These are phyloP conservation scores for Drymodes brunneopygia DNA, from an alignment of 2,113 vertebrate genomes.

Conservation along the genomic window DNA sequence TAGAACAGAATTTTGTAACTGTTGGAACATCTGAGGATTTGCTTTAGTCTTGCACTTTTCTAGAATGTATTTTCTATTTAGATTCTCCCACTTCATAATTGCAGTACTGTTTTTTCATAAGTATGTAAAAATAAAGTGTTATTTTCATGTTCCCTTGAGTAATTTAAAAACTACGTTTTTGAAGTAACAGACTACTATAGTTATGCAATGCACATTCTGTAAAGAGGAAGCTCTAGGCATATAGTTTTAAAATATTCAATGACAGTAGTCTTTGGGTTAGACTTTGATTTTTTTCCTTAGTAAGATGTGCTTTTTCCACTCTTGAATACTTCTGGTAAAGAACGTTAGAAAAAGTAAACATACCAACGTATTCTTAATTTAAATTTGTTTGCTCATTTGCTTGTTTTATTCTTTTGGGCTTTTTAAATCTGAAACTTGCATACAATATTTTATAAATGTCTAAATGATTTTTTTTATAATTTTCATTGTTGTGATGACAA, in stretches of 20 bases:
- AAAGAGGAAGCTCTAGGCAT: background rate
- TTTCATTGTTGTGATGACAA: background rate
- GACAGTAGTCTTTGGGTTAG: background rate
- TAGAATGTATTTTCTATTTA: background rate
- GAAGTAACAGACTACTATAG: background rate
- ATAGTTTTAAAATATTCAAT: background rate
- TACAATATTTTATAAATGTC: background rate
- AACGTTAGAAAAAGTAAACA: background rate
- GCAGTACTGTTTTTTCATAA: background rate
- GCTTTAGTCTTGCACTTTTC: background rate
- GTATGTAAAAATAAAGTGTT: background rate
- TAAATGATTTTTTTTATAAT: background rate
- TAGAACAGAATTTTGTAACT: background rate
- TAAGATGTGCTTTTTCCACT: background rate
- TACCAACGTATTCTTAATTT: background rate
- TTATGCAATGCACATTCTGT: background rate
- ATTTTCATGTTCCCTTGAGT: background rate
- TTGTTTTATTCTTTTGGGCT: background rate
- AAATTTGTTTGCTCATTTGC: background rate
- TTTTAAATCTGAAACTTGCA: background rate
- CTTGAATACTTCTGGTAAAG: background rate
- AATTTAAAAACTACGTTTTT: background rate
- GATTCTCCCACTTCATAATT: background rate
- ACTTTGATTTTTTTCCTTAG: background rate
- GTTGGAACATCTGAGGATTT: background rate